phyloP scores from a whole-genome alignment of 2,113 vertebrate genomes.

The Cyprinodon tularosa region DNA sequence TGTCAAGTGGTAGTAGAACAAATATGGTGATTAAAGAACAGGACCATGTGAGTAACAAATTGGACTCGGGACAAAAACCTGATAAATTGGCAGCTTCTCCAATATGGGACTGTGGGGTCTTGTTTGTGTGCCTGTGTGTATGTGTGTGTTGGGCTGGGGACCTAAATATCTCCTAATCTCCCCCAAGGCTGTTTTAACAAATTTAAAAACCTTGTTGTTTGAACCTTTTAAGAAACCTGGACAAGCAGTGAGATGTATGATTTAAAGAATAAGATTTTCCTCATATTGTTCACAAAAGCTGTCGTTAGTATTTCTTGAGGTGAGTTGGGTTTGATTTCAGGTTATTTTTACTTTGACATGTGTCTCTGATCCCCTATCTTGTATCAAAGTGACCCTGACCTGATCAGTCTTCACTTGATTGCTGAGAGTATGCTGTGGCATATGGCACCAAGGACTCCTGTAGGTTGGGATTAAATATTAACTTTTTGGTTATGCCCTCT shows the following conservation, averaged over 20 bases:
- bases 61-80: slow-evolving; percentile 20
- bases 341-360: no score
- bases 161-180: slow-evolving; percentile 6
- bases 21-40: slow-evolving; percentile 5
- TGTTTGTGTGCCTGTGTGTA: not conserved
- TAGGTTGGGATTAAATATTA: no score
- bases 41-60: slow-evolving; percentile 15
- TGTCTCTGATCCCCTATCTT: no score
- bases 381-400: no score
- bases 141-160: no score
- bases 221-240: not conserved
- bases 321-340: no score
- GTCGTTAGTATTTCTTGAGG: no score
- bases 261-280: not conserved
- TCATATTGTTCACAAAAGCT: no score
- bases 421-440: no score
- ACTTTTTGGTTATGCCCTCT: no score
- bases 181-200: not conserved
- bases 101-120: not conserved
- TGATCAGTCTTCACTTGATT: no score
- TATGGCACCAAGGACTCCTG: no score
- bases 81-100: slow-evolving; percentile 24
- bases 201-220: not conserved
- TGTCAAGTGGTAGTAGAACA: slow-evolving; percentile 20
- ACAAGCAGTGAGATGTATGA: not conserved